Conservation (phyloP, 2,113 vertebrate genomes). For the Psephotus haematonotus region DNA sequence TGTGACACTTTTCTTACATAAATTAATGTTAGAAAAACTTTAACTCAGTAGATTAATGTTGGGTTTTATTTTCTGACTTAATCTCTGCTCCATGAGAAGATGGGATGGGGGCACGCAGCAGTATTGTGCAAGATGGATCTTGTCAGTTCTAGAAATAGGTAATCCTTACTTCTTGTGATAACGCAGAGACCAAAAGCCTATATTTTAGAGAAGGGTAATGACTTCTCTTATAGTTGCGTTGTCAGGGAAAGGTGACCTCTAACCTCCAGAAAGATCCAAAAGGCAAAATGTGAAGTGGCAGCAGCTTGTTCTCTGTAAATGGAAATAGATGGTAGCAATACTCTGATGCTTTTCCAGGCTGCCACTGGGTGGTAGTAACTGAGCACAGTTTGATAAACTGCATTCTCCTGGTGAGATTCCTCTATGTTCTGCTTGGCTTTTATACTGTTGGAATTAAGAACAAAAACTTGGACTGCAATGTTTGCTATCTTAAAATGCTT, state of each 20-base stretch:
- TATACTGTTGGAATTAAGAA: background rate
- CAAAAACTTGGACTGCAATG: background rate
- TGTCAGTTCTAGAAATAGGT: background rate
- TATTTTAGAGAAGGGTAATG: background rate
- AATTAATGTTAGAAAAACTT: background rate
- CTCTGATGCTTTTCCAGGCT: background rate
- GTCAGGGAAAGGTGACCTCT: background rate
- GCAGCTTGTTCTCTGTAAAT: background rate
- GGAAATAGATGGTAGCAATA: background rate
- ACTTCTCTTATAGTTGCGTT: background rate
- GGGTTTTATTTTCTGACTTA: background rate
- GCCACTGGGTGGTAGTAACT: conserved; percentile 46
- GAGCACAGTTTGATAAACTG: background rate
- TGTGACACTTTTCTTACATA: background rate
- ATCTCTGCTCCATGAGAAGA: background rate
- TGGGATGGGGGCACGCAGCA: background rate
- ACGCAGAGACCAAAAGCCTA: background rate
- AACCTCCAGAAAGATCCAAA: background rate
- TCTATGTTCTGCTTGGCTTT: background rate
- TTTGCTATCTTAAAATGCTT: background rate
- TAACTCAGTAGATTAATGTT: background rate
- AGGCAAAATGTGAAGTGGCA: background rate
- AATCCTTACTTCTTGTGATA: background rate
- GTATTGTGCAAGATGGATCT: background rate
- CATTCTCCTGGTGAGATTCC: background rate